Evolutionary conservation across 2,797 vertebrate genomes (phyloP).

Genomic region (Sparidentex hasta): DNA sequence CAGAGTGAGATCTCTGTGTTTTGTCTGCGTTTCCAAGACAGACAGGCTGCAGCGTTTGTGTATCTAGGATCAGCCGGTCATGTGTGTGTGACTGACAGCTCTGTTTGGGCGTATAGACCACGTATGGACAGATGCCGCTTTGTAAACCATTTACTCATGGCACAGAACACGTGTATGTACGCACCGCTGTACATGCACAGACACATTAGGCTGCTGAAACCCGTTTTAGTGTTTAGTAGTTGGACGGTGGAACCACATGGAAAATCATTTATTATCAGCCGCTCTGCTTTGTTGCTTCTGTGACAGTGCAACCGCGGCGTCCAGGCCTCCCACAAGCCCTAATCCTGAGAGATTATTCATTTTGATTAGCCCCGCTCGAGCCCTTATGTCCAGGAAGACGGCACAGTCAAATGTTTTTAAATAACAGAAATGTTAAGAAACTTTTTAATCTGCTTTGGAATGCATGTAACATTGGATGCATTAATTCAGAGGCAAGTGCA

Average conservation of each 20-base stretch:
- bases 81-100: conserved; percentile 40
- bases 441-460: neutral
- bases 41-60: conserved; percentile 37
- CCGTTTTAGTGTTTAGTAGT: conserved; percentile 16
- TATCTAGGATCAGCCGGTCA: conserved; percentile 22
- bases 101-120: conserved; percentile 29
- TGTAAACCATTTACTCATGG: conserved; percentile 16
- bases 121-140: conserved; percentile 41
- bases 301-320: neutral
- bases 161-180: conserved; percentile 4
- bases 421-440: neutral
- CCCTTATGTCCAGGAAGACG: neutral
- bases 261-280: conserved; percentile 47
- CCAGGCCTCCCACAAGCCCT: neutral
- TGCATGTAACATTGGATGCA: neutral
- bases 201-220: conserved; percentile 36
- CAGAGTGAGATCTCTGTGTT: conserved; percentile 40
- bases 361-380: too few relatives aligned
- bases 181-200: conserved; percentile 5
- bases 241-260: conserved; percentile 13
- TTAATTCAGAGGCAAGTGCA: neutral
- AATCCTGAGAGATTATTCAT: neutral
- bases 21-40: conserved; percentile 40
- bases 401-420: too few relatives aligned
- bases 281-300: conserved; percentile 11